A percentile compares a stretch with the other conserved stretches of the same genome.
Evolutionary conservation across 2,797 vertebrate species (phyloP).

Genomic region (Diplodus sargus): DNA sequence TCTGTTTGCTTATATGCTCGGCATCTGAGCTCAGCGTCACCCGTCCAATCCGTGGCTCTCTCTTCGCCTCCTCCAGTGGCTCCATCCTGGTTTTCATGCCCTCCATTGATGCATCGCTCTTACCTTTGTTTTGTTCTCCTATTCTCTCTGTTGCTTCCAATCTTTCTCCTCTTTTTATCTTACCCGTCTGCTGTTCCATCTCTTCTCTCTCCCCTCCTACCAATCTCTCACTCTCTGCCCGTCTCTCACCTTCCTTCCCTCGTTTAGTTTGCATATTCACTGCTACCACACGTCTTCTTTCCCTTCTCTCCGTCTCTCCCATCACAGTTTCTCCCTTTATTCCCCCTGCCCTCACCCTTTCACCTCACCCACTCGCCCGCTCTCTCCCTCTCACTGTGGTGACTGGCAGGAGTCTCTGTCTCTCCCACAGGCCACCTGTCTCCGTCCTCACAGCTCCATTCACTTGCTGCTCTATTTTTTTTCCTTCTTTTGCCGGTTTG

Average conservation of each 20-base stretch:
- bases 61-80: slow-evolving; percentile 22
- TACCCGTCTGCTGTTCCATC: slow-evolving; percentile 28
- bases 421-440: slow-evolving; percentile 73
- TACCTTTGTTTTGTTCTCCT: slow-evolving; percentile 21
- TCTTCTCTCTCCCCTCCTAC: neutral
- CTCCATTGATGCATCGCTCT: slow-evolving; percentile 39
- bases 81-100: slow-evolving; percentile 41
- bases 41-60: slow-evolving; percentile 5
- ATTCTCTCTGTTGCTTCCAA: slow-evolving; percentile 8
- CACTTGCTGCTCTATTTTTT: slow-evolving; percentile 15
- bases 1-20: slow-evolving; percentile 16
- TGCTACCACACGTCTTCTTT: neutral
- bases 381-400: slow-evolving; percentile 43
- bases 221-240: neutral
- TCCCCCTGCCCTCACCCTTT: slow-evolving; percentile 6
- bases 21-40: slow-evolving; percentile 29
- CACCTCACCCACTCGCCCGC: slow-evolving; percentile 6
- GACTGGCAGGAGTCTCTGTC: slow-evolving; percentile 68
- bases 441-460: slow-evolving; percentile 54
- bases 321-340: slow-evolving; percentile 7
- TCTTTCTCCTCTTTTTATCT: slow-evolving; percentile 32
- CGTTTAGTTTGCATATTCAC: slow-evolving; percentile 23
- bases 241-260: slow-evolving; percentile 2
- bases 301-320: neutral
- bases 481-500: neutral